Conservation (phyloP, 1,140 invertebrate species). For the Drosophila albomicans region DNA sequence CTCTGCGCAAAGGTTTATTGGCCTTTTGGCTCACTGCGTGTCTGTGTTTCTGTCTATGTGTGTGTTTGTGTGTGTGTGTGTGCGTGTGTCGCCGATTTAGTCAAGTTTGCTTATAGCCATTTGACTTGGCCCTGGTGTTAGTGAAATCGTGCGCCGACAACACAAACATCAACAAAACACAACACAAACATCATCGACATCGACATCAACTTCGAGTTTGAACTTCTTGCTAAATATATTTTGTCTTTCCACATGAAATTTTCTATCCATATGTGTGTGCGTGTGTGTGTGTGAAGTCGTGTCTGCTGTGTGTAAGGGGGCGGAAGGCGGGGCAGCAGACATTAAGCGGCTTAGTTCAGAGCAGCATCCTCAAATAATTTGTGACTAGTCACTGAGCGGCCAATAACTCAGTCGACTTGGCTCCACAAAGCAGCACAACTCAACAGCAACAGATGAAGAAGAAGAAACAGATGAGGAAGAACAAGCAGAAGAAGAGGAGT, state of each 20-base stretch:
- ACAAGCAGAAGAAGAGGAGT: not conserved
- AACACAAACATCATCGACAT: constrained; percentile 14
- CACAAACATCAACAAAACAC: constrained; percentile 1
- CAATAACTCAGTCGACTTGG: constrained; percentile 52
- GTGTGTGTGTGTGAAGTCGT: not conserved
- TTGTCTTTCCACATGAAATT: constrained; percentile 66
- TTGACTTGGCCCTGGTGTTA: constrained; percentile 63
- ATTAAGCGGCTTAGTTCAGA: constrained; percentile 71
- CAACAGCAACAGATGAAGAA: constrained; percentile 21
- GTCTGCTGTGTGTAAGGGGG: not conserved
- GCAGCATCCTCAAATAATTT: constrained; percentile 45
- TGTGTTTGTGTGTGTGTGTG: constrained; percentile 23
- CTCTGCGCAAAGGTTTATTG: constrained; percentile 72
- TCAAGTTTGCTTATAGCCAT: constrained; percentile 58
- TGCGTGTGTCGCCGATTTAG: constrained; percentile 69
- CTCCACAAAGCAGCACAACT: constrained; percentile 27
- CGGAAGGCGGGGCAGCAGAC: constrained; percentile 16
- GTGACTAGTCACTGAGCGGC: constrained; percentile 64
- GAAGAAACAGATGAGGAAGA: too few species aligned
- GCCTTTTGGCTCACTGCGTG: constrained; percentile 70
- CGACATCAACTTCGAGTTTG: constrained; percentile 34
- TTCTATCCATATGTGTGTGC: constrained; percentile 63
- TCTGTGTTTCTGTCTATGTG: constrained; percentile 8
- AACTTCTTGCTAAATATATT: constrained; percentile 79
- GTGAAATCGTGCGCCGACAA: constrained; percentile 69